Percentiles rank a stretch among this genome's conserved stretches.
phyloP scores from a whole-genome alignment of 2,888 invertebrate species.

The Pristionchus fissidentatus region DNA sequence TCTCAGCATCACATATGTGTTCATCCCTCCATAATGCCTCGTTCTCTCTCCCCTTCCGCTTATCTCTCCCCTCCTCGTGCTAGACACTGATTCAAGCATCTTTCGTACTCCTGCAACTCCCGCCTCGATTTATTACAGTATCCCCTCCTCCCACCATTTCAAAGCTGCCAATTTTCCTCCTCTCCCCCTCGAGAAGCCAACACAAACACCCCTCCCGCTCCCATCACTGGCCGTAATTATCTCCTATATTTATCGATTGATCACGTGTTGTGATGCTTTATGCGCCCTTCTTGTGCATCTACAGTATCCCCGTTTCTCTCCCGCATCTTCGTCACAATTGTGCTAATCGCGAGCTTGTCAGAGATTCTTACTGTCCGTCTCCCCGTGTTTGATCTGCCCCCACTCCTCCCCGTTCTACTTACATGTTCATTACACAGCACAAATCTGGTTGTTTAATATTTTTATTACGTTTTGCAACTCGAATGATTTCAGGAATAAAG shows the following conservation, averaged over 20 bases:
- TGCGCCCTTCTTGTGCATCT: neutral
- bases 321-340: too few relatives aligned
- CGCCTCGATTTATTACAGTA: neutral
- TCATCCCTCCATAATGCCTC: neutral
- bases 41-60: neutral
- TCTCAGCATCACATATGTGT: neutral
- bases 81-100: constrained; percentile 8
- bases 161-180: constrained; percentile 22
- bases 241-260: neutral
- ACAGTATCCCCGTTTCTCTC: neutral
- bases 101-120: too few relatives aligned
- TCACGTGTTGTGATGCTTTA: constrained; percentile 8
- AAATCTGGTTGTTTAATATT: neutral
- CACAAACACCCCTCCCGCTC: too few relatives aligned
- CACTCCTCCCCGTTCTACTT: constrained; percentile 9
- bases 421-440: neutral
- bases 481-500: constrained; percentile 2
- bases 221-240: too few relatives aligned
- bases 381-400: neutral
- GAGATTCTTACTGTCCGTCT: neutral
- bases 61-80: neutral
- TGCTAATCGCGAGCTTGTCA: constrained; percentile 22
- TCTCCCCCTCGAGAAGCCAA: constrained; percentile 3
- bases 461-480: constrained; percentile 17
- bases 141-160: neutral